These are phyloP conservation scores for Ormyrus nitidulus DNA, from an alignment of 2,888 invertebrate species.

Conservation along the genomic window DNA sequence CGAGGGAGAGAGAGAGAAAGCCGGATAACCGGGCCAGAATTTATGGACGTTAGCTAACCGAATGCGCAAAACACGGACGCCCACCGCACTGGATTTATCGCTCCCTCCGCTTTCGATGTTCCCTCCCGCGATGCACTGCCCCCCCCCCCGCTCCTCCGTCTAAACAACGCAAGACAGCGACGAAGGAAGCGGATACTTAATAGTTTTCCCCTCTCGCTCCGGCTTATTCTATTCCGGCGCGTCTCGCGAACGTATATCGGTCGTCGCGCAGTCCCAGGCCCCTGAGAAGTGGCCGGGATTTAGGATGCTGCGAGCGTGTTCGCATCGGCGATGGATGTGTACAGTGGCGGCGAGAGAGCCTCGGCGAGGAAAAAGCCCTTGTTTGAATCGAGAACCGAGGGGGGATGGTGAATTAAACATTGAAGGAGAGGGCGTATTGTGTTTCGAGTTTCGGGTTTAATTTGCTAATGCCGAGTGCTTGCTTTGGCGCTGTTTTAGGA, in stretches of 20 bases:
- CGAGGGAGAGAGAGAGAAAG: not conserved
- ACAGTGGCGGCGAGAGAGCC: too few species aligned
- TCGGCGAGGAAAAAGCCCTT: too few species aligned
- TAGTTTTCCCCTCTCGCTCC: slow-evolving; percentile 49
- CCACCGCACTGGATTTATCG: slow-evolving; percentile 68
- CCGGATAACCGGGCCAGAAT: slow-evolving; percentile 58
- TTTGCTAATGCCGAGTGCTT: too few species aligned
- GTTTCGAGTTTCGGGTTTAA: too few species aligned
- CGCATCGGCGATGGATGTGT: not conserved
- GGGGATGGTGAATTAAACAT: too few species aligned
- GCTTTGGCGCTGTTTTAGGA: too few species aligned
- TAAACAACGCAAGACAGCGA: slow-evolving; percentile 13
- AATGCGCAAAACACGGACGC: slow-evolving; percentile 70
- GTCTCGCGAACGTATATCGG: slow-evolving; percentile 2
- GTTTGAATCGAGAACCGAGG: too few species aligned
- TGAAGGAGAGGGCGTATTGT: too few species aligned
- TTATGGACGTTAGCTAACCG: slow-evolving; percentile 69
- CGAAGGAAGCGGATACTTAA: slow-evolving; percentile 60
- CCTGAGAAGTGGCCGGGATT: slow-evolving; percentile 26
- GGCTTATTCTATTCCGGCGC: slow-evolving; percentile 2
- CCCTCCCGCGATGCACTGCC: not conserved
- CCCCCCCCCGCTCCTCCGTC: not conserved
- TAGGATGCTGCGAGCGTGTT: not conserved
- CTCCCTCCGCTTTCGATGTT: slow-evolving; percentile 61
- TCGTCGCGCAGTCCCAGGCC: not conserved